A percentile compares a stretch with the other conserved stretches of the same genome.
Conservation (phyloP, 1,140 invertebrate species). For the Lanistes nyassanus region DNA sequence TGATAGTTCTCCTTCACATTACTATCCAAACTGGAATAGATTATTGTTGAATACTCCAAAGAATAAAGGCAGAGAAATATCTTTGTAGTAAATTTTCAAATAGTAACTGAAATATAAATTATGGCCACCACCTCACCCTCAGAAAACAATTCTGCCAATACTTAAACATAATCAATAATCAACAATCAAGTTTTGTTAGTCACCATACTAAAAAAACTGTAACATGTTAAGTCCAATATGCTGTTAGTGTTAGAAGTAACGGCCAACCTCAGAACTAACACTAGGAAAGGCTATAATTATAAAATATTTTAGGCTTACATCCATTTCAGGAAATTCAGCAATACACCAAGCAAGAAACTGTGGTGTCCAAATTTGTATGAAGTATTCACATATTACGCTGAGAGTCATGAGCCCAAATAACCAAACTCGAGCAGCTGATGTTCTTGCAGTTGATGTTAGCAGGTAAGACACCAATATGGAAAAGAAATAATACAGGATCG, state of each 20-base stretch:
- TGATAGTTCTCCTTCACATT: no score
- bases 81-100: no score
- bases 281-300: not conserved
- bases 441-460: slow-evolving; percentile 70
- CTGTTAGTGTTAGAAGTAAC: no score
- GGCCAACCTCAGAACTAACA: no score
- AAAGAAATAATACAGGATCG: slow-evolving; percentile 71
- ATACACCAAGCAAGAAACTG: not conserved
- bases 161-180: not conserved
- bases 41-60: no score
- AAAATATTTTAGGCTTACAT: slow-evolving; percentile 2
- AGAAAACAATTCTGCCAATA: not conserved
- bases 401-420: slow-evolving; percentile 70
- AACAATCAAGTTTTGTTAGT: not conserved
- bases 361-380: not conserved
- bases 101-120: no score
- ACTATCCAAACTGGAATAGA: no score
- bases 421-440: slow-evolving; percentile 68
- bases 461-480: slow-evolving; percentile 70
- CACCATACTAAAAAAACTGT: no score
- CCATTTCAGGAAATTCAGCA: not conserved
- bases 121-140: no score
- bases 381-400: slow-evolving; percentile 49
- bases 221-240: no score
- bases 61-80: no score